These are phyloP conservation scores for Pseudochirops corinnae DNA, from an alignment of 2,797 vertebrate genomes.

Conservation along the genomic window DNA sequence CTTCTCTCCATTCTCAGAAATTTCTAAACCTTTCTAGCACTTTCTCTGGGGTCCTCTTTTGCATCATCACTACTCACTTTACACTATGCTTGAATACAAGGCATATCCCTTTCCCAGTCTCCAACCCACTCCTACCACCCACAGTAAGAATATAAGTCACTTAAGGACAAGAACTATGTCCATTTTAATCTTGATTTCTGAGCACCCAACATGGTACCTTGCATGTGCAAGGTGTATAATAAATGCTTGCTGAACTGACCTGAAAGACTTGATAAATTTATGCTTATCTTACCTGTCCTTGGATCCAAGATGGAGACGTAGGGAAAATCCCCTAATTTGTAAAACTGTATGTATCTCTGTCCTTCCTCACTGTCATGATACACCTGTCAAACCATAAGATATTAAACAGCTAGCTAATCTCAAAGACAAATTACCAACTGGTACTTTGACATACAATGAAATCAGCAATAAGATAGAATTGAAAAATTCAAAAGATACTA, in stretches of 20 bases:
- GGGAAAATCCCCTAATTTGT: slow-evolving; percentile 98
- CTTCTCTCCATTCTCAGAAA: neutral
- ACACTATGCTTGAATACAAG: neutral
- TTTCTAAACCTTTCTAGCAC: neutral
- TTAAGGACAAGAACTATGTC: neutral
- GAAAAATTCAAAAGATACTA: neutral
- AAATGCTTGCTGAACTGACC: neutral
- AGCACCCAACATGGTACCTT: neutral
- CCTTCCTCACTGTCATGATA: slow-evolving; percentile 99
- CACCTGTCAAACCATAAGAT: slow-evolving; percentile 88
- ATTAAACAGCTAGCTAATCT: slow-evolving; percentile 48
- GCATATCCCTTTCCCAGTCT: neutral
- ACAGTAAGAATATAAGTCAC: neutral
- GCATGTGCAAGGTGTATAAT: neutral
- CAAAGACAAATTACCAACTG: neutral
- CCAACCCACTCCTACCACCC: neutral
- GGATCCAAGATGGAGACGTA: slow-evolving; percentile 99
- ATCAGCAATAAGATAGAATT: slow-evolving; percentile 14
- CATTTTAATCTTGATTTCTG: neutral
- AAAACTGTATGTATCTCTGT: slow-evolving; percentile 99
- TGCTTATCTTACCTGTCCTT: slow-evolving; percentile 92
- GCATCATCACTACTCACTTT: neutral
- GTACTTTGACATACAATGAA: neutral
- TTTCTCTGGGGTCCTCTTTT: neutral
- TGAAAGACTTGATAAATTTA: slow-evolving; percentile 5